These are phyloP conservation scores for Macaria notata DNA, from an alignment of 2,888 invertebrate species.

Conservation along the genomic window DNA sequence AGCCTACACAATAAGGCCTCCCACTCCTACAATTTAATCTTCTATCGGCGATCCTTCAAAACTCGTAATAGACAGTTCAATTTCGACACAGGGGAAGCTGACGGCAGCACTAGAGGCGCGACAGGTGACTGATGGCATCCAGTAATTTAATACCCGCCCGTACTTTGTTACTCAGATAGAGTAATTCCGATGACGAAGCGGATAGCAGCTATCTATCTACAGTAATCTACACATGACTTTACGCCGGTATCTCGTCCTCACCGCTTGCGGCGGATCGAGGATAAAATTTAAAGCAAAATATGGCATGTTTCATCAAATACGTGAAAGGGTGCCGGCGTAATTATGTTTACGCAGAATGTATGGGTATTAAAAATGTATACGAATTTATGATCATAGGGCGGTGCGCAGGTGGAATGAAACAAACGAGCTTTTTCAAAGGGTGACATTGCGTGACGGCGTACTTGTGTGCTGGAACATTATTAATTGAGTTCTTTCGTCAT, in stretches of 20 bases:
- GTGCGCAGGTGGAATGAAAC: constrained; percentile 28
- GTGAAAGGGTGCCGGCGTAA: constrained; percentile 39
- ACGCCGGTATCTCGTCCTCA: constrained; percentile 30
- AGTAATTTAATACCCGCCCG: constrained; percentile 51
- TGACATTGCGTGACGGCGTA: constrained; percentile 17
- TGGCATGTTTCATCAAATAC: constrained; percentile 35
- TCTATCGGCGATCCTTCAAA: constrained; percentile 23
- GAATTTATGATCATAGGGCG: constrained; percentile 26
- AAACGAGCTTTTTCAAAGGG: constrained; percentile 23
- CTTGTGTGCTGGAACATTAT: not conserved
- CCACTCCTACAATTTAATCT: constrained; percentile 9
- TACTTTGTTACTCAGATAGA: constrained; percentile 55
- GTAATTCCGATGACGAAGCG: constrained; percentile 60
- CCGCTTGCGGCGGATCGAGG: constrained; percentile 28
- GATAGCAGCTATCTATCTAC: constrained; percentile 28
- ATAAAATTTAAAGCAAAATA: constrained; percentile 42
- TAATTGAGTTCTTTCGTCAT: no score
- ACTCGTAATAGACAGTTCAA: constrained; percentile 43
- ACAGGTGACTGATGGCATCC: constrained; percentile 51
- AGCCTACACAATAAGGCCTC: constrained; percentile 5
- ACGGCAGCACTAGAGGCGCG: constrained; percentile 39
- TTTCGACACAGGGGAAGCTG: constrained; percentile 40
- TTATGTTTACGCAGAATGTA: constrained; percentile 34
- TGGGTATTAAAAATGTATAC: constrained; percentile 32
- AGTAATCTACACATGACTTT: constrained; percentile 14